These are phyloP conservation scores for Camelus dromedarius DNA, from an alignment of 2,113 vertebrate species.

Conservation along the genomic window DNA sequence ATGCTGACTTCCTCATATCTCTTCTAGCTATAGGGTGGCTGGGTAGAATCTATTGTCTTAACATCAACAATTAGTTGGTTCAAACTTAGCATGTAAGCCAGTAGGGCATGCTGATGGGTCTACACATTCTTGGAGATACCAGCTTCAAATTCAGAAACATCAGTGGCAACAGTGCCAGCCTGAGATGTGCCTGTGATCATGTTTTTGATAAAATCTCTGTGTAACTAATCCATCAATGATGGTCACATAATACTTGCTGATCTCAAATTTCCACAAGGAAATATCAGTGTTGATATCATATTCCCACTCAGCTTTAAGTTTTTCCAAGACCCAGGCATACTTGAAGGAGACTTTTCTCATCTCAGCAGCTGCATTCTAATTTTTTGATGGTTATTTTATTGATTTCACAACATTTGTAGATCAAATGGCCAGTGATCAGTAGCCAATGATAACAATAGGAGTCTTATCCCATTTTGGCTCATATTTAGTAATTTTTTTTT, in stretches of 20 bases:
- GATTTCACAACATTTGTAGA: background rate
- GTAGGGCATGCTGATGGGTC: background rate
- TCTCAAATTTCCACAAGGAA: background rate
- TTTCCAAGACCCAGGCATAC: background rate
- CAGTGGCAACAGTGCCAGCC: background rate
- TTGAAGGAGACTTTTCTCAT: background rate
- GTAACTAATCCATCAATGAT: background rate
- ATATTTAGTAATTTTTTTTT: background rate
- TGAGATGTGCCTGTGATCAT: background rate
- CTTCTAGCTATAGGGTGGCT: background rate
- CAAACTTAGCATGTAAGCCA: background rate
- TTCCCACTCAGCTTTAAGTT: background rate
- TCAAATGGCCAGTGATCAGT: background rate
- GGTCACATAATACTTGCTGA: background rate
- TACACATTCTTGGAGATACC: background rate
- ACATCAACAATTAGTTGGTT: background rate
- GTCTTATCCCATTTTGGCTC: background rate
- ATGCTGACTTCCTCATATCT: background rate
- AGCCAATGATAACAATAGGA: background rate
- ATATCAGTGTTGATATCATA: background rate
- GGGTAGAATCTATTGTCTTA: background rate
- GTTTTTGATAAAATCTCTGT: background rate
- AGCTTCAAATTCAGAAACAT: background rate
- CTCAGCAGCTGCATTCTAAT: background rate
- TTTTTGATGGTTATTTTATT: background rate